Conservation (phyloP, 2,888 invertebrate species). For the Xestia ashworthii region DNA sequence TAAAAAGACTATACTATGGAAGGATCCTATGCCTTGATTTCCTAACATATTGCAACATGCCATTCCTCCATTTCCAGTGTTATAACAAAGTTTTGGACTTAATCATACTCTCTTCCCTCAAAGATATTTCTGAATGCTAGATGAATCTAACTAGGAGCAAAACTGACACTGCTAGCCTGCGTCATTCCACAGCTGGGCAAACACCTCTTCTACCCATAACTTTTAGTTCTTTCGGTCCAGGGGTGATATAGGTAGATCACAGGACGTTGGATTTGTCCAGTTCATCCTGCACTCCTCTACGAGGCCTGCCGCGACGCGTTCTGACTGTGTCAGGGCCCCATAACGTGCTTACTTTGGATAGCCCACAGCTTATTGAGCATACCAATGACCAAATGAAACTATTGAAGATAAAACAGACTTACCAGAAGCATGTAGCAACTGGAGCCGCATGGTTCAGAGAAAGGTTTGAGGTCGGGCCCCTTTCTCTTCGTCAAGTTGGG, state of each 20-base stretch:
- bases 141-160: neutral
- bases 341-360: neutral
- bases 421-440: conserved; percentile 97
- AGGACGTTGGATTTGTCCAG: neutral
- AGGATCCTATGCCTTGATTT: too few relatives aligned
- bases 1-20: too few relatives aligned
- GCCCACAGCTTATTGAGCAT: neutral
- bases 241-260: neutral
- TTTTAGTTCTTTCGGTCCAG: neutral
- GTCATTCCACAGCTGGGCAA: neutral
- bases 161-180: neutral
- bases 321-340: neutral
- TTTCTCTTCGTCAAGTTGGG: conserved; percentile 97
- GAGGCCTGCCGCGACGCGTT: neutral
- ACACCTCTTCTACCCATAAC: neutral
- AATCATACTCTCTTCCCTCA: neutral
- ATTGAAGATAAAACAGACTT: conserved; percentile 36
- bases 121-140: neutral
- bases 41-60: too few relatives aligned
- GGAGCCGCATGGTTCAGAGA: conserved; percentile 95
- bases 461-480: conserved; percentile 96
- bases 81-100: neutral
- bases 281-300: neutral
- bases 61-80: too few relatives aligned
- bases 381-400: neutral